A percentile compares a stretch with the other conserved stretches of the same genome.
Evolutionary conservation across 2,113 vertebrate genomes (phyloP).

Genomic region (Petroica traversi): DNA sequence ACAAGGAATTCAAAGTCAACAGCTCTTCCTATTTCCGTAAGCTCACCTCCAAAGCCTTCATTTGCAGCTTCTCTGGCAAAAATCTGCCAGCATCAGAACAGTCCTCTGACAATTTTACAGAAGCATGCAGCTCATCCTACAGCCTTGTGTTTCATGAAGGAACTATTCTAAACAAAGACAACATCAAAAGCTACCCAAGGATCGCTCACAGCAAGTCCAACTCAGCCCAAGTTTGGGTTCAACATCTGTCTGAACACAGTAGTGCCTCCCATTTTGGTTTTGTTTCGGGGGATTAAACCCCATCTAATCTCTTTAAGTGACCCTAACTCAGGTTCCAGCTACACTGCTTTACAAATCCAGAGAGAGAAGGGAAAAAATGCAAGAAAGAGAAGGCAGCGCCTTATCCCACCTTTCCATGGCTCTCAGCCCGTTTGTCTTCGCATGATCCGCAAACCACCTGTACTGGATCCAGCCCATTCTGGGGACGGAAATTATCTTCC

Average conservation of each 20-base stretch:
- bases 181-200: constrained; percentile 37
- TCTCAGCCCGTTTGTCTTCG: constrained; percentile 71
- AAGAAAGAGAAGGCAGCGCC: constrained; percentile 7
- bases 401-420: constrained; percentile 76
- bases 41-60: constrained; percentile 13
- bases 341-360: constrained; percentile 1
- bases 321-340: constrained; percentile 8
- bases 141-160: background rate
- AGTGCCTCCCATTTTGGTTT: background rate
- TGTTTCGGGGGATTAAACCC: background rate
- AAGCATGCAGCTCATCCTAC: background rate
- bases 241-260: constrained; percentile 54
- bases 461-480: constrained; percentile 76
- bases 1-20: constrained; percentile 62
- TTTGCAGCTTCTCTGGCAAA: constrained; percentile 43
- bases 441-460: constrained; percentile 74
- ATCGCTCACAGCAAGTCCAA: constrained; percentile 33
- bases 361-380: background rate
- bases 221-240: constrained; percentile 70
- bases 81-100: constrained; percentile 8
- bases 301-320: background rate
- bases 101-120: constrained; percentile 51
- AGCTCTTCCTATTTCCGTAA: constrained; percentile 39
- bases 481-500: constrained; percentile 42
- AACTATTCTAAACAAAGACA: constrained; percentile 70